These are phyloP conservation scores for Spodoptera littoralis DNA, from an alignment of 2,888 invertebrate genomes.

Conservation along the genomic window DNA sequence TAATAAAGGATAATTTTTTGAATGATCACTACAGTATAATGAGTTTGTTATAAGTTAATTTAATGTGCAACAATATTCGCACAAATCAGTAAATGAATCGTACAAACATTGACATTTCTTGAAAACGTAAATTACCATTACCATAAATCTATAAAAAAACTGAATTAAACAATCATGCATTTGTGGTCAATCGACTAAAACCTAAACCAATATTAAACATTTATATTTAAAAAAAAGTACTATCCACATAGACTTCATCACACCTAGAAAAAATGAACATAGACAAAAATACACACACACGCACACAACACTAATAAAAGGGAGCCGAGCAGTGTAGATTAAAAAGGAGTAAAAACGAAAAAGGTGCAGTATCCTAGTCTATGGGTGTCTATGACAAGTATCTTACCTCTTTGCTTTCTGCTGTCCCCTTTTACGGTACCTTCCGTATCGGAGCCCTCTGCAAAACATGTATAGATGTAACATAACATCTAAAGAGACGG, in stretches of 20 bases:
- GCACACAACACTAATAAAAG: conserved; percentile 42
- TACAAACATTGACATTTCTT: too few relatives aligned
- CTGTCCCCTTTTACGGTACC: conserved; percentile 81
- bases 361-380: conserved; percentile 37
- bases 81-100: too few relatives aligned
- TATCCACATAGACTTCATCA: background rate
- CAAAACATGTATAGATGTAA: conserved; percentile 80
- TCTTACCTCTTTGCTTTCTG: conserved; percentile 82
- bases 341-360: conserved; percentile 12
- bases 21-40: too few relatives aligned
- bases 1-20: too few relatives aligned
- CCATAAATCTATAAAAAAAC: too few relatives aligned
- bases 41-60: too few relatives aligned
- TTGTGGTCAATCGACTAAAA: too few relatives aligned
- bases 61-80: too few relatives aligned
- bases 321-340: conserved; percentile 51
- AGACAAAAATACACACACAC: conserved; percentile 14
- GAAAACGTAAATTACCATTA: too few relatives aligned
- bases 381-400: conserved; percentile 17
- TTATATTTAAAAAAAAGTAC: background rate
- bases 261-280: background rate
- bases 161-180: too few relatives aligned
- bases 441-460: conserved; percentile 86
- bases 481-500: conserved; percentile 61
- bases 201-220: too few relatives aligned